Percentiles rank a stretch among this genome's conserved stretches.
phyloP scores from a whole-genome alignment of 1,140 invertebrate species.

The Pinna nobilis region DNA sequence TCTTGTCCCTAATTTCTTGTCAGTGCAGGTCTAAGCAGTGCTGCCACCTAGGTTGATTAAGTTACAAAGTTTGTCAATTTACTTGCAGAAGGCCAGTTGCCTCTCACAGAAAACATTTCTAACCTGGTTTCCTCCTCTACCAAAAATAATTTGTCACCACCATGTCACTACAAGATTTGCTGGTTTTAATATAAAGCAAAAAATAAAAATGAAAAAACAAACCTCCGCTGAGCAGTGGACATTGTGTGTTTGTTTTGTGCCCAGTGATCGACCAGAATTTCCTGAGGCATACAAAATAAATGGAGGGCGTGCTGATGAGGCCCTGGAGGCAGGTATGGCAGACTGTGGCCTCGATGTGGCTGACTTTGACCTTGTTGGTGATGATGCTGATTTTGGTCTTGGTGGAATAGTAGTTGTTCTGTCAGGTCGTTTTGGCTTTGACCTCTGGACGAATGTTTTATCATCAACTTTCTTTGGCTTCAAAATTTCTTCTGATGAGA shows the following conservation, averaged over 20 bases:
- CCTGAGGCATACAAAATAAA: conserved; percentile 37
- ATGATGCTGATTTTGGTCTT: conserved; percentile 23
- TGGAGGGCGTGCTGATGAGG: conserved; percentile 19
- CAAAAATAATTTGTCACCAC: no score
- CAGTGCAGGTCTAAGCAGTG: no score
- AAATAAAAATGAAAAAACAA: not conserved
- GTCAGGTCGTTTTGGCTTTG: conserved; percentile 13
- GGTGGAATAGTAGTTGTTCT: not conserved
- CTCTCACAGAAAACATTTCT: no score
- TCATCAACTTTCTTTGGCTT: conserved; percentile 30
- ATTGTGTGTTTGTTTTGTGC: conserved; percentile 36
- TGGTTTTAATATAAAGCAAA: no score
- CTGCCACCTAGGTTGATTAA: no score
- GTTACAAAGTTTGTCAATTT: no score
- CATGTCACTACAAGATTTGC: no score
- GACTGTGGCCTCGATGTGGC: not conserved
- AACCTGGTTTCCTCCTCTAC: no score
- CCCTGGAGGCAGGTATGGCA: not conserved
- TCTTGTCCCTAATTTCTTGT: no score
- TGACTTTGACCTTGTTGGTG: not conserved
- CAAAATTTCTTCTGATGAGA: conserved; percentile 9
- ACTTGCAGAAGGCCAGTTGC: no score
- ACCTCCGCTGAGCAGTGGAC: conserved; percentile 38
- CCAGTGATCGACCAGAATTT: conserved; percentile 25
- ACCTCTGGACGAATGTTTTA: conserved; percentile 24